Evolutionary conservation across 2,888 invertebrate genomes (phyloP).

Genomic region (Hyalella azteca): DNA sequence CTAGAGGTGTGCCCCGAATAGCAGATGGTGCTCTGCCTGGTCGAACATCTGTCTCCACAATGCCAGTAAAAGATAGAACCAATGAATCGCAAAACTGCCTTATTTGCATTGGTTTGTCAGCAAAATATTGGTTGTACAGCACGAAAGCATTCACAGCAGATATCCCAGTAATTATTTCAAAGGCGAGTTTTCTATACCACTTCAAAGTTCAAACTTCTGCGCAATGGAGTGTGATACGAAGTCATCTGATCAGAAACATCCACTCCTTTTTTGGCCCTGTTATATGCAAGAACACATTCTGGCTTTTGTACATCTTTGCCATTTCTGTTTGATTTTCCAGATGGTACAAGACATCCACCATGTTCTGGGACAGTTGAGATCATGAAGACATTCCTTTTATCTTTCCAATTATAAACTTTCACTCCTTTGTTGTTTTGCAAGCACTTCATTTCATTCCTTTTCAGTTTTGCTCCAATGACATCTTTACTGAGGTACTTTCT

Average conservation of each 20-base stretch:
- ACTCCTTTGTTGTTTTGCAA: conserved; percentile 9
- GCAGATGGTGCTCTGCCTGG: background rate
- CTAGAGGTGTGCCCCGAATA: background rate
- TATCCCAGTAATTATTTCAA: conserved; percentile 38
- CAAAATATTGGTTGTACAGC: conserved; percentile 35
- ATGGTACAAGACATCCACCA: conserved; percentile 7
- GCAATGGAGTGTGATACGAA: conserved; percentile 33
- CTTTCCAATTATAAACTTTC: conserved; percentile 39
- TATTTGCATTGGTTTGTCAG: too few species aligned
- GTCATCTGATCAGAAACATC: conserved; percentile 40
- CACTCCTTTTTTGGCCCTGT: conserved; percentile 42
- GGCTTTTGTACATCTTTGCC: conserved; percentile 39
- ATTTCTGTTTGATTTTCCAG: conserved; percentile 37
- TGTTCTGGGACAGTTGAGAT: conserved; percentile 40
- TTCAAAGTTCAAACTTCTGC: background rate
- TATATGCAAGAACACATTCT: conserved; percentile 32
- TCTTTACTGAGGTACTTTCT: conserved; percentile 41
- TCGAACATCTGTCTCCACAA: background rate
- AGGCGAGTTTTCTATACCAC: conserved; percentile 37
- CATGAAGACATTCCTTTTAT: conserved; percentile 39
- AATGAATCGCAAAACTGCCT: too few species aligned
- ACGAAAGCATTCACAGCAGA: conserved; percentile 33
- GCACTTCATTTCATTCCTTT: conserved; percentile 29
- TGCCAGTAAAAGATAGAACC: background rate
- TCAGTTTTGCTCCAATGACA: conserved; percentile 41